Evolutionary conservation across 2,113 vertebrate genomes (phyloP), one percentile per base, ranked within the genome.

Genomic region (Chiloscyllium plagiosum): DNA sequence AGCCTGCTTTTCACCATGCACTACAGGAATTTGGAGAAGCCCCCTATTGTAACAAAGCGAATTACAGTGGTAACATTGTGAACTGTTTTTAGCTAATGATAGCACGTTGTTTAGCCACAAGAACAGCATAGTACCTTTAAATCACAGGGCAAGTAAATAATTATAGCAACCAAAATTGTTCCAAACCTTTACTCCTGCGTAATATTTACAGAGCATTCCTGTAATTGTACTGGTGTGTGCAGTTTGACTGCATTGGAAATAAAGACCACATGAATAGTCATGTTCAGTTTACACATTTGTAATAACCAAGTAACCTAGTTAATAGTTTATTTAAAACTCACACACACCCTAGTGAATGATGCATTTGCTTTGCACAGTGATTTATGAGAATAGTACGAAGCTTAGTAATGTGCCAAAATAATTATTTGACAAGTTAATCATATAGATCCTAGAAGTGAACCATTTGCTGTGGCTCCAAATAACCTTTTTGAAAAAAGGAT

Each of bases 391-490:
- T 72, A 95, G 29, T 70, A 72, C 93, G 50, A 70, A 50, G 24
- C 65, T 42, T 42, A 70, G 19, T 37, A 70, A 20, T 70, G 42
- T 95, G 94, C 69, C 94, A 72, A 95, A 95, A 29, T 24, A 72
- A 29, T 95, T 72, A 50, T 72, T 95, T 95, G 47, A 95, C 94
- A 52, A 76, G 72, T 95, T 95, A 52, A 95, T 95, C 68, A 50
- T 95, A 95, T 13, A 72, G 42, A 52, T 95, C 52, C 94, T 5
- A 50, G 42, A 47, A 26, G 69, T 72, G 42, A 33, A 95, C 70
- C 10, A 95, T 50, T 95, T 95, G 69, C 10, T 76, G 4, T 52
- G 37, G 68, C 26, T 15, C 68, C 22, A 93, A 17, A 52, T 72
- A 70, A 72, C 68, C 68, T 52, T 76, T 94, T 8, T 72, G 19